These are phyloP conservation scores for Syngnathus rostellatus DNA, from an alignment of 2,797 vertebrate genomes.

Conservation along the genomic window DNA sequence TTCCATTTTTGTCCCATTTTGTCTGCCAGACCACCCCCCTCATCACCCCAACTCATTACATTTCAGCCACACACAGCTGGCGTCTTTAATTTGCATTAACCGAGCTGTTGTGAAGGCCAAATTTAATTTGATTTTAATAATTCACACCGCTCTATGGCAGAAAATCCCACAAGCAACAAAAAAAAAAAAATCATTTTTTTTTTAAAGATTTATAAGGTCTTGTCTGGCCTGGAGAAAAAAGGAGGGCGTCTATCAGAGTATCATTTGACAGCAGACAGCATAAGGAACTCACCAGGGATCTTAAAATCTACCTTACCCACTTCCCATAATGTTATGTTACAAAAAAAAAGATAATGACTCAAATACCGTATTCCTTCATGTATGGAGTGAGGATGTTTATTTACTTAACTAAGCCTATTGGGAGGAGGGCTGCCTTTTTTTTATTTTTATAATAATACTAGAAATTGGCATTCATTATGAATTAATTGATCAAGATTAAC, in stretches of 20 bases:
- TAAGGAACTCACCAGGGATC: slow-evolving; percentile 1
- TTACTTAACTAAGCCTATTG: neutral
- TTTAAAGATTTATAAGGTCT: slow-evolving; percentile 54
- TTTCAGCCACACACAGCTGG: slow-evolving; percentile 65
- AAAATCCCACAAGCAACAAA: slow-evolving; percentile 54
- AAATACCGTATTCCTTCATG: neutral
- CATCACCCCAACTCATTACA: slow-evolving; percentile 60
- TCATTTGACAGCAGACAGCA: slow-evolving; percentile 46
- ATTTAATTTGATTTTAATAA: slow-evolving; percentile 77
- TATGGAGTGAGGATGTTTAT: neutral
- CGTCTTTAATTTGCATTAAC: slow-evolving; percentile 70
- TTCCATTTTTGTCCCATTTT: slow-evolving; percentile 23
- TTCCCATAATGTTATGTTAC: neutral
- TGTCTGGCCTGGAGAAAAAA: slow-evolving; percentile 51
- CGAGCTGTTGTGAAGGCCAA: slow-evolving; percentile 70
- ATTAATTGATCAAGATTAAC: neutral
- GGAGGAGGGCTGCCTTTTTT: neutral
- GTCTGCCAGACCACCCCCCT: neutral
- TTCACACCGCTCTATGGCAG: slow-evolving; percentile 61
- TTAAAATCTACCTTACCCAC: slow-evolving; percentile 31
- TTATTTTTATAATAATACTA: too few relatives aligned
- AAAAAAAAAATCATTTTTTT: slow-evolving; percentile 40
- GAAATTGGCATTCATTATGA: neutral
- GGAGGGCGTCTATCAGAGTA: slow-evolving; percentile 56
- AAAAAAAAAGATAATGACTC: neutral